Evolutionary conservation across 2,888 invertebrate species (phyloP).

Genomic region (Sarcophaga rosellei): DNA sequence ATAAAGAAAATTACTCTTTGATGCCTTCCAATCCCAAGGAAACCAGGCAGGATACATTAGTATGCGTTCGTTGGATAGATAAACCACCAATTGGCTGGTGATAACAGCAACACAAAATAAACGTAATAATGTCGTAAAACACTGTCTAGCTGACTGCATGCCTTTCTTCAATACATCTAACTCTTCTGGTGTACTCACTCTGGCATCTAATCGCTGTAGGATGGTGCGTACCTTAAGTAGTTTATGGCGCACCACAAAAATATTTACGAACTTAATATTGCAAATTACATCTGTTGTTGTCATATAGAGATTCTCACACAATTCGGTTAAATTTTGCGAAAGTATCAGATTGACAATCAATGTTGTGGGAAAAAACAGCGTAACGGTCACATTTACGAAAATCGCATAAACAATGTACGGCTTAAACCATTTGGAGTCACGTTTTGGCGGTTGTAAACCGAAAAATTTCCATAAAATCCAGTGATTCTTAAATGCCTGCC

Average conservation of each 20-base stretch:
- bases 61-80: conserved; percentile 63
- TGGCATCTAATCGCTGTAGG: conserved; percentile 72
- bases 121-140: conserved; percentile 61
- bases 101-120: conserved; percentile 53
- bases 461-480: conserved; percentile 75
- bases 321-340: conserved; percentile 70
- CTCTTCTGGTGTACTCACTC: conserved; percentile 70
- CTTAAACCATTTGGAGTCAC: conserved; percentile 62
- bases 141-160: conserved; percentile 57
- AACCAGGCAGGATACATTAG: conserved; percentile 75
- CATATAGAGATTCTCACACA: conserved; percentile 74
- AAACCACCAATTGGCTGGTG: conserved; percentile 67
- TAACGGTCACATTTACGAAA: conserved; percentile 67
- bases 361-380: conserved; percentile 67
- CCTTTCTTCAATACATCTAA: conserved; percentile 61
- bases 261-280: conserved; percentile 73
- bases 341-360: conserved; percentile 69
- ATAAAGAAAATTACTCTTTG: conserved; percentile 67
- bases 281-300: conserved; percentile 69
- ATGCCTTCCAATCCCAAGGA: conserved; percentile 75
- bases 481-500: conserved; percentile 72
- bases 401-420: conserved; percentile 72
- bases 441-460: conserved; percentile 72
- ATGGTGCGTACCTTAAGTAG: conserved; percentile 70
- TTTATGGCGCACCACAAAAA: conserved; percentile 67